Conservation (phyloP, 1,140 invertebrate genomes). For the Camponotus pennsylvanicus region DNA sequence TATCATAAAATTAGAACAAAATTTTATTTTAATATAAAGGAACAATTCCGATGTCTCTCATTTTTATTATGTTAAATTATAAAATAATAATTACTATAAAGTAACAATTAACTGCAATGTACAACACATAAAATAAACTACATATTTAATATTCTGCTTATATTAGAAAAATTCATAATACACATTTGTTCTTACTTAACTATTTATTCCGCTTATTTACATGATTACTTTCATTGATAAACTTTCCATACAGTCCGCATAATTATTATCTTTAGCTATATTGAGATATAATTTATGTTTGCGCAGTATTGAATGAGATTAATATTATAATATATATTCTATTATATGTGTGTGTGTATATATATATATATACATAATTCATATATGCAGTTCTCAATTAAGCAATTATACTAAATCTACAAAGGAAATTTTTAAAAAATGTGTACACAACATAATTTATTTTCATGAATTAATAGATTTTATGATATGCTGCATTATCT, state of each 20-base stretch:
- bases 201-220: conserved; percentile 14
- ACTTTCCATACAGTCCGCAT: background rate
- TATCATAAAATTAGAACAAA: background rate
- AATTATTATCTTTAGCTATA: background rate
- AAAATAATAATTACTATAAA: too few relatives aligned
- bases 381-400: background rate
- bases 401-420: background rate
- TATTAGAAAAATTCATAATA: background rate
- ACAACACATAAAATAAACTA: background rate
- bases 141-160: background rate
- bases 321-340: background rate
- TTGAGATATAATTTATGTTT: background rate
- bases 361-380: background rate
- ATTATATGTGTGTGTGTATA: too few relatives aligned
- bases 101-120: background rate
- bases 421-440: background rate
- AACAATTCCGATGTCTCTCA: background rate
- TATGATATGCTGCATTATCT: background rate
- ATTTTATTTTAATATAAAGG: background rate
- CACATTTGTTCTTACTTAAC: background rate
- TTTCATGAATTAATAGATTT: background rate
- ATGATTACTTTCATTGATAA: background rate
- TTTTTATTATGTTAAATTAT: background rate
- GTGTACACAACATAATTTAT: background rate
- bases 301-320: background rate